Conservation (phyloP, 2,113 vertebrate species). For the Hippocampus zosterae region DNA sequence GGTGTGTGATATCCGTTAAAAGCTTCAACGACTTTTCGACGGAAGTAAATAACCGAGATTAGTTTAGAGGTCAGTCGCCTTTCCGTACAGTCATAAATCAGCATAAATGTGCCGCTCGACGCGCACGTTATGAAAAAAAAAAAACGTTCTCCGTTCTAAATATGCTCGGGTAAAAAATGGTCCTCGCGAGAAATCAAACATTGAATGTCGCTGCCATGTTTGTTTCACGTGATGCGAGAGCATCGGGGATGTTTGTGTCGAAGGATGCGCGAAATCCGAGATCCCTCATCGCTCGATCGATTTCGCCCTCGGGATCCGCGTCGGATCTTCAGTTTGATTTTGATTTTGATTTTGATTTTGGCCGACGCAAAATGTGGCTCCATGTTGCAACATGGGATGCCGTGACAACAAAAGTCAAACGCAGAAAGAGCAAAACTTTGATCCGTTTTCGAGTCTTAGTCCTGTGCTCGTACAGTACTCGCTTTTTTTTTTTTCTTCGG, state of each 20-base stretch:
- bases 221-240: neutral
- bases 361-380: too few relatives aligned
- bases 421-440: too few relatives aligned
- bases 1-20: neutral
- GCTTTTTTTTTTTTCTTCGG: neutral
- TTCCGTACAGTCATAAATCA: neutral
- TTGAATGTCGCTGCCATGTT: neutral
- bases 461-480: neutral
- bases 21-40: neutral
- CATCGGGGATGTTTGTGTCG: neutral
- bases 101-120: too few relatives aligned
- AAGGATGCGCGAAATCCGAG: too few relatives aligned
- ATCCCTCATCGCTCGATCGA: neutral
- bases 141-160: neutral
- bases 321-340: too few relatives aligned
- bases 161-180: neutral
- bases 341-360: too few relatives aligned
- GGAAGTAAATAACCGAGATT: conserved; percentile 15
- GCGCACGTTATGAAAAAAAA: too few relatives aligned
- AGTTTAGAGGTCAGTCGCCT: conserved; percentile 1
- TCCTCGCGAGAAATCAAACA: neutral
- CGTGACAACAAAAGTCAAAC: too few relatives aligned
- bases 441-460: neutral
- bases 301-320: neutral
- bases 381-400: too few relatives aligned